These are phyloP conservation scores for Trissolcus japonicus DNA, from an alignment of 2,888 invertebrate species.

Conservation along the genomic window DNA sequence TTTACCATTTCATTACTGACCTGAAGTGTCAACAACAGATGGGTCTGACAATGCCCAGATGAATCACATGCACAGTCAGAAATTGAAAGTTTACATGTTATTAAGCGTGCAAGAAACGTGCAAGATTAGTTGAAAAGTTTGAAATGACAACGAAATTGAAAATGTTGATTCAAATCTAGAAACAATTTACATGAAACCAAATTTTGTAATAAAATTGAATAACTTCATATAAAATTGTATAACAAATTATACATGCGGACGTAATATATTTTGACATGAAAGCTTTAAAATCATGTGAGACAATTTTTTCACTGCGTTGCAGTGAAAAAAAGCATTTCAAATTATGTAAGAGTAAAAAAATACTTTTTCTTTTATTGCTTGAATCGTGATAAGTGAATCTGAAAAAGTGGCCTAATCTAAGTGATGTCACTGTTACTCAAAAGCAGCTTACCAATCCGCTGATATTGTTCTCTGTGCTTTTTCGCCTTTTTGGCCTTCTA, in stretches of 20 bases:
- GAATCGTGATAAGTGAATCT: constrained; percentile 41
- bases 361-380: constrained; percentile 36
- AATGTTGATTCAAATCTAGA: background rate
- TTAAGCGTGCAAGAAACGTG: constrained; percentile 36
- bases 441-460: constrained; percentile 85
- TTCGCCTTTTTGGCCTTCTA: constrained; percentile 82
- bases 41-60: constrained; percentile 78
- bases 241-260: background rate
- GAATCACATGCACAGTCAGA: constrained; percentile 81
- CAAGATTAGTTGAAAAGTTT: constrained; percentile 1
- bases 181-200: too few relatives aligned
- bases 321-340: constrained; percentile 33
- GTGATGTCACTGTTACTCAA: constrained; percentile 62
- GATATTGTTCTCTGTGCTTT: constrained; percentile 85
- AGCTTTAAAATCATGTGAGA: background rate
- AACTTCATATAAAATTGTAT: background rate
- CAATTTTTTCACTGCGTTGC: constrained; percentile 30
- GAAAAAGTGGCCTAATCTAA: constrained; percentile 23
- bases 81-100: constrained; percentile 61
- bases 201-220: background rate
- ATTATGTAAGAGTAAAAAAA: constrained; percentile 14
- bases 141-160: background rate
- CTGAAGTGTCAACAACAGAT: constrained; percentile 77
- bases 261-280: too few relatives aligned
- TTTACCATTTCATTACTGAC: constrained; percentile 68